Evolutionary conservation across 2,797 vertebrate species (phyloP), one percentile per base, ranked within the genome.

Genomic region (Halcyon smyrnensis): DNA sequence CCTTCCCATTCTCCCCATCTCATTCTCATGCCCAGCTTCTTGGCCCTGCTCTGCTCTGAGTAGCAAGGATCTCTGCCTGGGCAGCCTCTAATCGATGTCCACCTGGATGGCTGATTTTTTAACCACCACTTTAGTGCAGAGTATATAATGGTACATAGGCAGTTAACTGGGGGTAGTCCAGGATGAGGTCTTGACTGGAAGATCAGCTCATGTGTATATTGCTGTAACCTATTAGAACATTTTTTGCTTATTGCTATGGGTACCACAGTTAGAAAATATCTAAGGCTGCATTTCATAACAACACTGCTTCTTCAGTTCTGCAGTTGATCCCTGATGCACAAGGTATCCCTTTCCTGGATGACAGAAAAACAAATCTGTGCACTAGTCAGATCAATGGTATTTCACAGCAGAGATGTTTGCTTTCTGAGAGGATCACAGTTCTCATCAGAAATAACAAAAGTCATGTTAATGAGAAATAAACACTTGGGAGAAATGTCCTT

Each of bases 41-140:
- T 2, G 4, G 36, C 28, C 27, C n/a, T 15, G 39, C n/a, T 51
- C 9, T 30, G 12, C 28, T 24, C 8, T 1, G 12, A 28, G 51
- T 23, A 77, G 51, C 0, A 0, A 48, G 10, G 23, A 62, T 28
- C 20, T 39, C 48, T 3, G 2, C 9, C 56, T 12, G 67, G 64
- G 19, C 41, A 83, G 3, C 23, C 15, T 4, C 6, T 15, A 1
- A 1, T 4, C 1, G 1, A 23, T 10, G 12, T 17, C 3, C 34
- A 39, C 8, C 4, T 0, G 0, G 3, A 34, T 34, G 27, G 25
- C 18, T 77, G 53, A 9, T 21, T 37, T 37, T 93, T 81, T 12
- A 56, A 3, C 7, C 28, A 30, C 14, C 14, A 54, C 13, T 3
- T 79, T 16, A n/a, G 20, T 13, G 11, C 36, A 82, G 23, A 23